Evolutionary conservation across 2,888 invertebrate genomes (phyloP), one percentile per base, ranked within the genome.

Genomic region (Caenorhabditis sp.): DNA sequence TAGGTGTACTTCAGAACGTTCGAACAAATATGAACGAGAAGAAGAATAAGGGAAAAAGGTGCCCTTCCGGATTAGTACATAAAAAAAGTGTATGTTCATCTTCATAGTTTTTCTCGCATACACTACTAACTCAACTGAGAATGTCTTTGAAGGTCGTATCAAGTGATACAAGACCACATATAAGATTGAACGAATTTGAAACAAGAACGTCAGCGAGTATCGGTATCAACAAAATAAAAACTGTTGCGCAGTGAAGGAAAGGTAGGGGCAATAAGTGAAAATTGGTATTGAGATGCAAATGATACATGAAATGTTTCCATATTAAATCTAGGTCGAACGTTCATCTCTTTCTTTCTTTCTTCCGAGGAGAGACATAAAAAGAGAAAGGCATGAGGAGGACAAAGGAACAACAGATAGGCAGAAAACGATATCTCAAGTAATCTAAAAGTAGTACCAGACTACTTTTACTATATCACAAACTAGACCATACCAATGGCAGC

Each of bases 1-100:
- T 79, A 79, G 79, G 38, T 70, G 79, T 79, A 79, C 79, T 79
- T 79, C 79, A 79, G 79, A 79, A 79, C 70, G 79, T 47, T 79
- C 51, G 47, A n/a, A 61, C 79, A 79, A 79, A 79, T 70, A 79
- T 64, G 22, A 51, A 68, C 68, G 54, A 51, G 49, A 54, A 68
- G 35, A 35, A 19, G 31, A 54, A 49, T 16, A 51, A 68, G 49
- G 31, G 51, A 44, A 64, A 79, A 68, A 79, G 61, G 70, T 56
- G 79, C 68, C 68, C 61, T n/a, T n/a, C 54, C 64, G 79, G 70
- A 70, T 79, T 79, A 79, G 79, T 79, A 79, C 64, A 77, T 12
- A 63, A 70, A 63, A n/a, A 68, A 63, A 51, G n/a, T 41, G 58
- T 58, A 22, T 61, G 51, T 76, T 76, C 59, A 51, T 49, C 35